phyloP scores from a whole-genome alignment of 1,140 invertebrate genomes.

The Tigriopus japonicus region DNA sequence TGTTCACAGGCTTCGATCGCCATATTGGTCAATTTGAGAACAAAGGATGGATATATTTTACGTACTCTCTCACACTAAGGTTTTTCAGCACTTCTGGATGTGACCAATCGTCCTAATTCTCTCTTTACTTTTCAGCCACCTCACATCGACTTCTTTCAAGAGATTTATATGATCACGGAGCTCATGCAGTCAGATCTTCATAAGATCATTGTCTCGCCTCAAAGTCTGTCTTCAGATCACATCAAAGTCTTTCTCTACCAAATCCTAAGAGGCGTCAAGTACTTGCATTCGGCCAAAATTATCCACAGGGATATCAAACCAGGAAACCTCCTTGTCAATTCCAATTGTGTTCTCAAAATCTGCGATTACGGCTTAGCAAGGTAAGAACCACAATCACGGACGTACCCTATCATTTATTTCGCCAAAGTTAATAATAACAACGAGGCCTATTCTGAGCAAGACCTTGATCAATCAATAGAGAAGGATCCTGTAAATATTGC shows the following conservation, averaged over 20 bases:
- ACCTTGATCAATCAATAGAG: no score
- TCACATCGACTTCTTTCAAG: slow-evolving; percentile 92
- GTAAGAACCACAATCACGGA: slow-evolving; percentile 35
- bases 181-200: slow-evolving; percentile 97
- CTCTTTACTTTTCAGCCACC: slow-evolving; percentile 51
- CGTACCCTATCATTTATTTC: no score
- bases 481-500: no score
- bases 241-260: slow-evolving; percentile 98
- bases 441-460: no score
- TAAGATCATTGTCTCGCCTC: slow-evolving; percentile 98
- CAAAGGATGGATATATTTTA: neutral
- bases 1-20: no score
- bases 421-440: no score
- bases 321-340: slow-evolving; percentile 94
- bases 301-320: slow-evolving; percentile 97
- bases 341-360: slow-evolving; percentile 82
- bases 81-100: no score
- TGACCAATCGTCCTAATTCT: slow-evolving; percentile 1
- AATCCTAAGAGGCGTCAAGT: slow-evolving; percentile 93
- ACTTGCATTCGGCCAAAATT: slow-evolving; percentile 90
- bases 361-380: slow-evolving; percentile 19
- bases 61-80: no score
- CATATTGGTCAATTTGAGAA: neutral
- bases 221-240: slow-evolving; percentile 92
- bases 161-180: slow-evolving; percentile 99